Base-by-base conservation (phyloP, 2,113 vertebrate species). In the Carassius carassius region DNA sequence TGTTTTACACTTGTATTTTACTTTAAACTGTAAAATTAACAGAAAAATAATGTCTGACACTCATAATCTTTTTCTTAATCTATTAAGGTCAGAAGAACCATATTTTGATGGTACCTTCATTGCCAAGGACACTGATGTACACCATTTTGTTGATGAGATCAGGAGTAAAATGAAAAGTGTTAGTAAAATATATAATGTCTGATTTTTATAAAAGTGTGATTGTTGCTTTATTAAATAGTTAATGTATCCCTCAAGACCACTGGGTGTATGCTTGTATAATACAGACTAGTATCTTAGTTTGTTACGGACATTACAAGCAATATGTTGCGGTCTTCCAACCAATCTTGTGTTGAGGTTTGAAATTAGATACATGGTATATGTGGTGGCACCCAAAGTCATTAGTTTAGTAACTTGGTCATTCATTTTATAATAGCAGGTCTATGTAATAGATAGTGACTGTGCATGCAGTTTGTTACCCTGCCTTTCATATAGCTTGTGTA, bases 281-380 rank as follows among this genome's bases (percentile, higher is more conserved):
- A 10, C 8, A 44, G 41, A 44, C 8, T 44, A 44, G 41, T 10
- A 44, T 44, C 8, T 44, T 44, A 44, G 41, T 44, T 44, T 44
- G 41, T 44, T 44, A 10, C 9, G 41, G 10, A 44, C 8, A 44
- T 44, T 44, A 5, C 1, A 2, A 9, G 41, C 41, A 9, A 44
- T 44, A 44, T 9, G 41, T 44, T 44, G 41, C 41, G 10, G 41
- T 65, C 23, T 65, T 65, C 13, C 9, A 3, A 65, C n/a, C 3
- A 65, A 65, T 65, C 62, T 65, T 65, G 62, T 65, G 62, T 65
- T 65, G 62, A 25, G 10, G 62, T 65, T 65, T 65, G 60, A 65
- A 29, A 65, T 65, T 65, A 14, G 11, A 65, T 25, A 65, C 41
- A 10, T 63, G 60, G 23, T 25, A 63, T 13, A 23, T 63, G 60